A percentile compares a stretch with the other conserved stretches of the same genome.
phyloP scores from a whole-genome alignment of 1,140 invertebrate genomes.

The Cydia splendana region DNA sequence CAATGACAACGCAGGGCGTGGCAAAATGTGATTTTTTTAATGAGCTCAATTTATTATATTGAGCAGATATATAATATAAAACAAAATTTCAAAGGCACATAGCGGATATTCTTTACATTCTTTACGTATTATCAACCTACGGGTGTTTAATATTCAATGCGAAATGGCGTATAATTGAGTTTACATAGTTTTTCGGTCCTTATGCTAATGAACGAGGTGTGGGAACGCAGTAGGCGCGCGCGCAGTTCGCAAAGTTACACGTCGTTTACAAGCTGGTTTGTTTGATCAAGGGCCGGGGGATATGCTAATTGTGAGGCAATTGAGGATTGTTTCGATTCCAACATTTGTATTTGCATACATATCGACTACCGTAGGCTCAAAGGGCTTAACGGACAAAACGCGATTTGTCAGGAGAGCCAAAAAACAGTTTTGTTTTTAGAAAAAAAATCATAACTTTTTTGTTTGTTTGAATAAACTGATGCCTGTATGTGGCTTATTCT shows the following conservation, averaged over 20 bases:
- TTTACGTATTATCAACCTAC: conserved; percentile 2
- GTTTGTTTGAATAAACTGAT: too few relatives aligned
- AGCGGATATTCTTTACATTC: neutral
- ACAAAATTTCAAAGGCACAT: neutral
- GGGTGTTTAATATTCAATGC: conserved; percentile 18
- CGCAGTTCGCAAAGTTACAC: neutral
- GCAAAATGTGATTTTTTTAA: too few relatives aligned
- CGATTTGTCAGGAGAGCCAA: too few relatives aligned
- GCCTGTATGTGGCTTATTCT: too few relatives aligned
- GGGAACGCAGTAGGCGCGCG: neutral
- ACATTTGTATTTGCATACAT: too few relatives aligned
- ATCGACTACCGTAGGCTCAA: too few relatives aligned
- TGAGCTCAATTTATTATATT: too few relatives aligned
- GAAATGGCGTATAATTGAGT: conserved; percentile 16
- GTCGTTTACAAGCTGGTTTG: neutral
- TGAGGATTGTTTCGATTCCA: too few relatives aligned
- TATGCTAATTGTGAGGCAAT: neutral
- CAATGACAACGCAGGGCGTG: neutral
- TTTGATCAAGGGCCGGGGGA: neutral
- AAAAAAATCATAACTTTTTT: too few relatives aligned
- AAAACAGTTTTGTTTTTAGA: too few relatives aligned
- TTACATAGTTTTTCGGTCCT: conserved; percentile 13
- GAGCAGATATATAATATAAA: neutral
- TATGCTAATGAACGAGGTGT: conserved; percentile 18
- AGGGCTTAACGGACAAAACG: too few relatives aligned